These are phyloP conservation scores for Leptothorax acervorum DNA, from an alignment of 2,888 invertebrate genomes.

Conservation along the genomic window DNA sequence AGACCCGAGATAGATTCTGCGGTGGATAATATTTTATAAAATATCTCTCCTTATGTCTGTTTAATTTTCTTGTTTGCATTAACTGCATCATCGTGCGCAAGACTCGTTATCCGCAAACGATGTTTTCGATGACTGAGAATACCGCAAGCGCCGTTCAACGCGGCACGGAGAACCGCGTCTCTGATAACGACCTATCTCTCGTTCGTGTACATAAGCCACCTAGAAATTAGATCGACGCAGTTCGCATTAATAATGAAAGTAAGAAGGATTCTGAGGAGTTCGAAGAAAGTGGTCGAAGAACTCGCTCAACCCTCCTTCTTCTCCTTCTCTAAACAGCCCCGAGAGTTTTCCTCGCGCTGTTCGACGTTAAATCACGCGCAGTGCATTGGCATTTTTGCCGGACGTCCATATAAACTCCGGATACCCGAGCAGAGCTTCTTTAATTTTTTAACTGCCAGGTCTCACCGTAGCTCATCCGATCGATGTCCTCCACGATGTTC, in stretches of 20 bases:
- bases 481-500: neutral
- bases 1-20: neutral
- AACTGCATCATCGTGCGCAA: neutral
- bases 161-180: neutral
- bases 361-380: slow-evolving; percentile 26
- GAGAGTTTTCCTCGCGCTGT: slow-evolving; percentile 14
- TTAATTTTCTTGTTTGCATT: slow-evolving; percentile 6
- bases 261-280: slow-evolving; percentile 19
- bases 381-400: slow-evolving; percentile 22
- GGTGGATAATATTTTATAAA: neutral
- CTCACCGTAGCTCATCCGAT: neutral
- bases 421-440: neutral
- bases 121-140: neutral
- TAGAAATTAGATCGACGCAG: slow-evolving; percentile 44
- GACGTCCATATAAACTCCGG: slow-evolving; percentile 12
- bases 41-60: neutral
- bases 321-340: neutral
- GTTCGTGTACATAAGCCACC: slow-evolving; percentile 20
- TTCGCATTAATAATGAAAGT: slow-evolving; percentile 10
- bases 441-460: slow-evolving; percentile 29
- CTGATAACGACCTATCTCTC: neutral
- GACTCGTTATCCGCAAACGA: slow-evolving; percentile 15
- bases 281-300: slow-evolving; percentile 15
- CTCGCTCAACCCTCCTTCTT: neutral
- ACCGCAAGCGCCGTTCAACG: slow-evolving; percentile 8